phyloP scores from a whole-genome alignment of 2,113 vertebrate genomes.

The Corythoichthys haematopterus region DNA sequence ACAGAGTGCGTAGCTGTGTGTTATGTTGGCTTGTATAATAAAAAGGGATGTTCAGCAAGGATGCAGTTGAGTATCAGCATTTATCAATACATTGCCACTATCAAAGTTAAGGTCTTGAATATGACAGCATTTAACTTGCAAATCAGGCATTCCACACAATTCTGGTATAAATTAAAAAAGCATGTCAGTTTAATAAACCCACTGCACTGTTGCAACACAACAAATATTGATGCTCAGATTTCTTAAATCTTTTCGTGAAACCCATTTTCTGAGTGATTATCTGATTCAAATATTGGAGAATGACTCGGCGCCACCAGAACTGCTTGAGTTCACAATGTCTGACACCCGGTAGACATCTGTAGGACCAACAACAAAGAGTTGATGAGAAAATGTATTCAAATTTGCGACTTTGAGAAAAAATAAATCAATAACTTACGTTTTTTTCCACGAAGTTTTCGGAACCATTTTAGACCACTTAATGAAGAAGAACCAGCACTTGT shows the following conservation, averaged over 20 bases:
- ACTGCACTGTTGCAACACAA: neutral
- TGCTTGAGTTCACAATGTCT: slow-evolving; percentile 15
- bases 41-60: too few species aligned
- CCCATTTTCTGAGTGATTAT: neutral
- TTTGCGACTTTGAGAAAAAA: neutral
- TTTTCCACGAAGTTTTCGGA: slow-evolving; percentile 31
- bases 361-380: slow-evolving; percentile 12
- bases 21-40: neutral
- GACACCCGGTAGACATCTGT: slow-evolving; percentile 51
- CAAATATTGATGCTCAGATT: neutral
- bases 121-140: neutral
- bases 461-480: slow-evolving; percentile 6
- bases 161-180: neutral
- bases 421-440: slow-evolving; percentile 26
- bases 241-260: neutral
- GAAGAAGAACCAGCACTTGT: slow-evolving; percentile 33
- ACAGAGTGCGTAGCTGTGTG: too few species aligned
- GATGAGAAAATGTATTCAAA: neutral
- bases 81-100: neutral
- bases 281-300: slow-evolving; percentile 24
- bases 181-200: neutral
- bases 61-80: neutral
- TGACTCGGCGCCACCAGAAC: slow-evolving; percentile 9
- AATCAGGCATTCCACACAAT: neutral
- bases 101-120: neutral